These are phyloP conservation scores for Perognathus longimembris DNA, from an alignment of 2,113 vertebrate species.

Conservation along the genomic window DNA sequence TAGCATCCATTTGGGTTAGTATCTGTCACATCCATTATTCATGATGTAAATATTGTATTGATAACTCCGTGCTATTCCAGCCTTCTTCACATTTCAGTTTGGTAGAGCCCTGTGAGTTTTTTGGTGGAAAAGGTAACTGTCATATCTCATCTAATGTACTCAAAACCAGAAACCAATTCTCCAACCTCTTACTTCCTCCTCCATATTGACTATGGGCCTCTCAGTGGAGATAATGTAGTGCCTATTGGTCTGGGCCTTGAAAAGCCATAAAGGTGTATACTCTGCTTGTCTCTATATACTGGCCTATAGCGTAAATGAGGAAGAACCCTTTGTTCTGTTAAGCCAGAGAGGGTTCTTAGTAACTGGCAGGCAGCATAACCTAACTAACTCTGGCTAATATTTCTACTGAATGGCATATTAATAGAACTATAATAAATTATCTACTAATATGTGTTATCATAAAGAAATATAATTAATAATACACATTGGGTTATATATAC, in stretches of 20 bases:
- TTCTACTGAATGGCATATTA: not conserved
- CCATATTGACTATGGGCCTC: not conserved
- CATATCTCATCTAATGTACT: not conserved
- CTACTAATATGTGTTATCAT: too few relatives aligned
- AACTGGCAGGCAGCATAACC: not conserved
- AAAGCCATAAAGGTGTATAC: not conserved
- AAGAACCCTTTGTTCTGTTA: not conserved
- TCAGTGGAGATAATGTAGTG: not conserved
- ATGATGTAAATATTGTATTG: not conserved
- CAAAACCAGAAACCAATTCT: not conserved
- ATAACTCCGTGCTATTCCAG: not conserved
- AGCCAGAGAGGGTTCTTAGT: too few relatives aligned
- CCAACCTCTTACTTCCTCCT: fast-evolving
- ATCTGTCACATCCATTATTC: not conserved
- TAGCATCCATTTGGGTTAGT: not conserved
- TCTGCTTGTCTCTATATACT: too few relatives aligned
- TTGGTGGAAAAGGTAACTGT: not conserved
- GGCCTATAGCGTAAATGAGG: not conserved
- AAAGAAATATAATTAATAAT: too few relatives aligned
- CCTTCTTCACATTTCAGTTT: not conserved
- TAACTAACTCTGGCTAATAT: not conserved
- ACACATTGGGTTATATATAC: too few relatives aligned
- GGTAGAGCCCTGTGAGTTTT: not conserved
- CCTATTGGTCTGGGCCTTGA: not conserved
- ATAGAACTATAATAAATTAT: too few relatives aligned